A percentile compares a stretch with the other conserved stretches of the same genome.
Evolutionary conservation across 2,888 invertebrate genomes (phyloP).

Genomic region (Yponomeuta plumbellus): DNA sequence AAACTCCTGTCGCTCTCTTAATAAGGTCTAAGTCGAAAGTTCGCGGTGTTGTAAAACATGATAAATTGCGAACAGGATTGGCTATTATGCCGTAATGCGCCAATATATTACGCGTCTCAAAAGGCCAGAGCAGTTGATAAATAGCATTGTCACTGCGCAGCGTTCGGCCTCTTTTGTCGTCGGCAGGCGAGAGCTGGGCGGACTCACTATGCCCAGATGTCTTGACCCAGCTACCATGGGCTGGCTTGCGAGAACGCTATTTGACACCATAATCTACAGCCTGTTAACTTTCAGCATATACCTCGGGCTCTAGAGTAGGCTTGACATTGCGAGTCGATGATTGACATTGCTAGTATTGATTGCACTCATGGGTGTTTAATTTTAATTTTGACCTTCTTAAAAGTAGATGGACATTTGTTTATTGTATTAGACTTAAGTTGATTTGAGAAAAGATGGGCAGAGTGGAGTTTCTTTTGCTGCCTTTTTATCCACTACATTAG

Average conservation of each 20-base stretch:
- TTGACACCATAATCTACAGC: neutral
- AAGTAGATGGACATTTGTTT: too few relatives aligned
- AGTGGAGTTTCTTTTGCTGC: too few relatives aligned
- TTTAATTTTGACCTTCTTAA: too few relatives aligned
- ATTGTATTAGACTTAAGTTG: too few relatives aligned
- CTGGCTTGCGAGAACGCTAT: neutral
- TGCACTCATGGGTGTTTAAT: too few relatives aligned
- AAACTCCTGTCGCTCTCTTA: neutral
- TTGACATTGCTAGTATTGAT: too few relatives aligned
- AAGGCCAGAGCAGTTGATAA: conserved; percentile 58
- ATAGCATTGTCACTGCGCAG: conserved; percentile 38
- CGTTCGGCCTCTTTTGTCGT: conserved; percentile 43
- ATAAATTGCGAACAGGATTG: conserved; percentile 59
- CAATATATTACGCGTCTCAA: conserved; percentile 66
- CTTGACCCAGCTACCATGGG: neutral
- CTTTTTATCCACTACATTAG: too few relatives aligned
- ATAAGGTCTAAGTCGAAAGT: neutral
- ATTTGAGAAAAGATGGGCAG: too few relatives aligned
- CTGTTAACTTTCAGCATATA: too few relatives aligned
- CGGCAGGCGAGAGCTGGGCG: neutral
- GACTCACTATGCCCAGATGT: neutral
- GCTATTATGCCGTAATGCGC: conserved; percentile 70
- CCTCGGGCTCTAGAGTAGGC: too few relatives aligned
- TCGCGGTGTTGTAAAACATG: conserved; percentile 47
- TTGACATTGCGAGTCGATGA: too few relatives aligned